Evolutionary conservation across 2,888 invertebrate genomes (phyloP).

Genomic region (Leptopterna dolabrata): DNA sequence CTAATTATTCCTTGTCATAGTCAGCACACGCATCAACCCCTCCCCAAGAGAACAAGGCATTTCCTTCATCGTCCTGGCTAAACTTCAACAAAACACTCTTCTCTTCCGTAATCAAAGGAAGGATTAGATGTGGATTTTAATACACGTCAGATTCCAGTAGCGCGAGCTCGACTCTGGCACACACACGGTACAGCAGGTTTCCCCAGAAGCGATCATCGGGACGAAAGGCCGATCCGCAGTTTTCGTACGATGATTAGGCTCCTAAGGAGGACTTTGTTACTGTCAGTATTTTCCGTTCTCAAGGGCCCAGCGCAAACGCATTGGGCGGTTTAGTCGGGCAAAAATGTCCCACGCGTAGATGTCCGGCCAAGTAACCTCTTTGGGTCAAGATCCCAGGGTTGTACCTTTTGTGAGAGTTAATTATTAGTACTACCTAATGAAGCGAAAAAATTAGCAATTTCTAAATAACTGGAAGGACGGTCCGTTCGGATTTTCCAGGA

Average conservation of each 20-base stretch:
- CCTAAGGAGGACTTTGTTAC: neutral
- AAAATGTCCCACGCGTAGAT: neutral
- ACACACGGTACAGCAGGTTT: neutral
- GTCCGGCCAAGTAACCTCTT: neutral
- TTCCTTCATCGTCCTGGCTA: neutral
- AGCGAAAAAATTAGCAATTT: no score
- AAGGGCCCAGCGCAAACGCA: neutral
- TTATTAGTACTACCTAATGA: no score
- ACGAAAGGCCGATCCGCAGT: neutral
- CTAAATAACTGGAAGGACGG: no score
- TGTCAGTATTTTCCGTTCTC: neutral
- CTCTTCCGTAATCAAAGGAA: neutral
- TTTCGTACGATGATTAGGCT: neutral
- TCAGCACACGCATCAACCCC: no score
- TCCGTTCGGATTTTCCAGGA: no score
- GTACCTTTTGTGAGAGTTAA: no score
- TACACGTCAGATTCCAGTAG: neutral
- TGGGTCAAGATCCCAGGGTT: neutral
- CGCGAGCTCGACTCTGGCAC: neutral
- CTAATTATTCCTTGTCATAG: no score
- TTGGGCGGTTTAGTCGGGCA: neutral
- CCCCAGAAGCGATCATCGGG: neutral
- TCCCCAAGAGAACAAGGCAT: neutral
- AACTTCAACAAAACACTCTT: neutral
- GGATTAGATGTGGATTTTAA: no score